Evolutionary conservation across 1,140 invertebrate species (phyloP).

Genomic region (Drosophila bifasciata): DNA sequence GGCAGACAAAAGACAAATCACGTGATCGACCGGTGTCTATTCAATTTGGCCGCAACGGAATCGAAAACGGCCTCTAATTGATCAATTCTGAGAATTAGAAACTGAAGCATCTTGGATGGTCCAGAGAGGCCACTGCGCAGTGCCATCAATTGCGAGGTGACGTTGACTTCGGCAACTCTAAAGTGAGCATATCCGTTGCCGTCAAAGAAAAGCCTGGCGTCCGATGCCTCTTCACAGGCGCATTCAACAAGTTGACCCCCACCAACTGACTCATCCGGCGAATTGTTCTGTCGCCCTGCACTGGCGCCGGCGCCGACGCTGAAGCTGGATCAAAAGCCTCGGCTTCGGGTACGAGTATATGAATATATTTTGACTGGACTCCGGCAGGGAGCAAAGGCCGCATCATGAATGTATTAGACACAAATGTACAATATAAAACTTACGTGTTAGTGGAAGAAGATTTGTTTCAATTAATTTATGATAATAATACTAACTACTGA

Average conservation of each 20-base stretch:
- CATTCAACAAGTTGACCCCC: slow-evolving; percentile 35
- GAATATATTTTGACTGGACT: slow-evolving; percentile 37
- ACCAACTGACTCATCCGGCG: slow-evolving; percentile 41
- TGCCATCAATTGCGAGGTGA: slow-evolving; percentile 37
- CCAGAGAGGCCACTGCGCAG: slow-evolving; percentile 18
- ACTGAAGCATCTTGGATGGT: slow-evolving; percentile 54
- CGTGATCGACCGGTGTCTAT: slow-evolving; percentile 47
- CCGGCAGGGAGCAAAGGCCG: slow-evolving; percentile 22
- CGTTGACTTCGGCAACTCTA: slow-evolving; percentile 21
- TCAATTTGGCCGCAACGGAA: slow-evolving; percentile 3
- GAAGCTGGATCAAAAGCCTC: slow-evolving; percentile 30
- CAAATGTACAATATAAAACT: slow-evolving; percentile 41
- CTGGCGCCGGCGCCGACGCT: slow-evolving; percentile 43
- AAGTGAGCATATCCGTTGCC: slow-evolving; percentile 69
- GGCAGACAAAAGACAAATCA: slow-evolving; percentile 47
- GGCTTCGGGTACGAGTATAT: slow-evolving; percentile 5
- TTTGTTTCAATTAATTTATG: slow-evolving; percentile 61
- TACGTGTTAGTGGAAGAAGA: slow-evolving; percentile 71
- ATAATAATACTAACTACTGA: slow-evolving; percentile 50
- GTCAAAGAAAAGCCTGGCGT: slow-evolving; percentile 18
- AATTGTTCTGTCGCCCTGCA: slow-evolving; percentile 23
- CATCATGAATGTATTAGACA: slow-evolving; percentile 35
- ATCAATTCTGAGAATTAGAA: slow-evolving; percentile 80
- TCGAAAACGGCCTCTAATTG: slow-evolving; percentile 50
- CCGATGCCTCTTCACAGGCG: too few relatives aligned